Base-by-base conservation (phyloP, 2,888 invertebrate genomes). In the Xylophagus ater region DNA sequence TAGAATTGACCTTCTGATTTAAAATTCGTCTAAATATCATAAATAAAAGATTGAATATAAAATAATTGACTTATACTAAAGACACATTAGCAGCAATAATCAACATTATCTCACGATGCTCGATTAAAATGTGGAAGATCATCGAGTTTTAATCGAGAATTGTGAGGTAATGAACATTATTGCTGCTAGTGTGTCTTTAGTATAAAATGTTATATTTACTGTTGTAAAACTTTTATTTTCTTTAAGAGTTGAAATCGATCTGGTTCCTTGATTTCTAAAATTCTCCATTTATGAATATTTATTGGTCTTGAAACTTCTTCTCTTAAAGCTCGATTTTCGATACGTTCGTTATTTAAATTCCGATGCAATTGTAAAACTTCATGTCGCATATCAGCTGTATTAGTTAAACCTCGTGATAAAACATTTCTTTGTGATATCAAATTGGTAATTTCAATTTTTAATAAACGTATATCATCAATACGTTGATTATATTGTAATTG, bases 221-320 rank as follows among this genome's bases (percentile, higher is more conserved):
- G 87, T 65, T 90, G 88, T 10, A 92, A 72, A 8, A 81, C 68
- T 48, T 87, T 78, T 10, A 89, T 76, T 63, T 89, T 90, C 52
- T 81, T 78, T 37, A 92, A 72, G 42, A 90, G 71, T 46, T 84
- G 82, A 50, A 81, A 79, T 35, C 79, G 76, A 48, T 79, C 78
- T 0, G 93, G 92, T 69, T 93, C 89, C 12, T 82, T 82, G 14
- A 88, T 90, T 70, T 87, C 82, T 45, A 93, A 68, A 62, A 85
- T 83, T 42, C 93, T 72, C 93, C 93, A 94, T 46, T 65, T 67
- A 54, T 94, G 94, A 49, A 94, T 78, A 62, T 94, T 94, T 58
- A 92, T 74, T 0, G 93, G 93, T 47, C 85, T 90, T 61, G 87
- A 81, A 52, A 92, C 70, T 50, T 93, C 90, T 48, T 90, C 86